Evolutionary conservation across 2,797 vertebrate genomes (phyloP), one percentile per base, ranked within the genome.

Genomic region (Austrolebias charrua): DNA sequence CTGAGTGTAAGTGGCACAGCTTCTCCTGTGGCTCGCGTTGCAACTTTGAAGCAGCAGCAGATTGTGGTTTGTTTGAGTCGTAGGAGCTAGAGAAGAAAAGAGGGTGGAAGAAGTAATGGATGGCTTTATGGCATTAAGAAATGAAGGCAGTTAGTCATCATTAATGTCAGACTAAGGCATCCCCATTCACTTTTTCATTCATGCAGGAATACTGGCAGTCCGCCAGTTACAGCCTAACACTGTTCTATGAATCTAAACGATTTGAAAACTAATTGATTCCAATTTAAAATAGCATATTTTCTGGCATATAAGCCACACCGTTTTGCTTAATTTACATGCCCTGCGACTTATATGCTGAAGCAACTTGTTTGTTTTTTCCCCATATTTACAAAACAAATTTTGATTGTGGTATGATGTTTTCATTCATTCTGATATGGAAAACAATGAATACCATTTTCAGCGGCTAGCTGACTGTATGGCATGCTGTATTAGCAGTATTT

Each of bases 1-100:
- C 75, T 75, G 75, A 90, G 78, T 78, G 64, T 77, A 86, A 86
- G 82, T 85, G 85, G 82, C 83, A 90, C 55, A 78, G 79, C 62
- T 71, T 85, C 18, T 84, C 78, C 77, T 55, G 68, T 76, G 79
- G 82, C 66, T 56, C 66, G 43, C 35, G 72, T 68, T 64, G 71
- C 69, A 88, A 82, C 75, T 83, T 87, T 76, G 73, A 63, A 84
- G 58, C 10, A 53, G 63, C 47, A 58, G 64, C 70, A 63, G 28
- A 66, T 60, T 58, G 66, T 42, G 2, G 20, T 20, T 51, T 55
- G 50, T 69, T 57, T 59, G 72, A 31, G 55, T 15, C 18, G 28
- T 13, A 15, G 10, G 55, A 29, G 53, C 38, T 12, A 11, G 38
- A n/a, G 5, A 45, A 55, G 20, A n/a, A n/a, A 31, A 28, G 52